These are phyloP conservation scores for Eucera pruinosa DNA, from an alignment of 2,888 invertebrate species.

Conservation along the genomic window DNA sequence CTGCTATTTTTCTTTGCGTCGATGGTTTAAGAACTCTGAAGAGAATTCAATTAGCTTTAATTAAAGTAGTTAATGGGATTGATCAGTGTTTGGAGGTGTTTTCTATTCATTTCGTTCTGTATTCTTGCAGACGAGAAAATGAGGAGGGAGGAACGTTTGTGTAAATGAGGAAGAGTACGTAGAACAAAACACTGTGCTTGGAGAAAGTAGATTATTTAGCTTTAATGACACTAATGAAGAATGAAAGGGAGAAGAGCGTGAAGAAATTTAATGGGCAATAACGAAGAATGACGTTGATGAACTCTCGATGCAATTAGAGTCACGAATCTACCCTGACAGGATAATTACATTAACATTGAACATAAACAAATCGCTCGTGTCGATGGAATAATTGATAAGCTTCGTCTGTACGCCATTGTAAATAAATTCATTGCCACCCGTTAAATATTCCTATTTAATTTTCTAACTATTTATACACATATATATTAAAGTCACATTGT, in stretches of 20 bases:
- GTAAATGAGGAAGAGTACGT: not conserved
- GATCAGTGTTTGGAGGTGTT: conserved; percentile 19
- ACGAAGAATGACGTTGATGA: conserved; percentile 11
- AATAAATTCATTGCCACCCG: not conserved
- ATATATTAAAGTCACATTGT: too few species aligned
- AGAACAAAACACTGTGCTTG: not conserved
- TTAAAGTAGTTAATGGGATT: conserved; percentile 9
- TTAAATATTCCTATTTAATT: not conserved
- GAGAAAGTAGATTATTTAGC: conserved; percentile 9
- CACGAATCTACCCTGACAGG: not conserved
- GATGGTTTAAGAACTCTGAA: conserved; percentile 58
- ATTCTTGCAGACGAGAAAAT: not conserved
- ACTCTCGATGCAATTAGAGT: conserved; percentile 3
- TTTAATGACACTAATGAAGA: conserved; percentile 8
- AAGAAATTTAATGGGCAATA: conserved; percentile 8
- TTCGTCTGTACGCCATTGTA: not conserved
- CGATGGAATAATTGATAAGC: not conserved
- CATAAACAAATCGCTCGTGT: not conserved
- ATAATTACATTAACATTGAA: not conserved
- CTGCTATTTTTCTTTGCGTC: conserved; percentile 58
- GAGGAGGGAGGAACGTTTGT: not conserved
- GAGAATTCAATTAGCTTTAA: conserved; percentile 49
- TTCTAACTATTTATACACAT: not conserved
- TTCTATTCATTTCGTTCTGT: not conserved
- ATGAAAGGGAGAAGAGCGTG: not conserved